phyloP scores from a whole-genome alignment of 2,888 invertebrate species.

The Stictocephala bisonia region DNA sequence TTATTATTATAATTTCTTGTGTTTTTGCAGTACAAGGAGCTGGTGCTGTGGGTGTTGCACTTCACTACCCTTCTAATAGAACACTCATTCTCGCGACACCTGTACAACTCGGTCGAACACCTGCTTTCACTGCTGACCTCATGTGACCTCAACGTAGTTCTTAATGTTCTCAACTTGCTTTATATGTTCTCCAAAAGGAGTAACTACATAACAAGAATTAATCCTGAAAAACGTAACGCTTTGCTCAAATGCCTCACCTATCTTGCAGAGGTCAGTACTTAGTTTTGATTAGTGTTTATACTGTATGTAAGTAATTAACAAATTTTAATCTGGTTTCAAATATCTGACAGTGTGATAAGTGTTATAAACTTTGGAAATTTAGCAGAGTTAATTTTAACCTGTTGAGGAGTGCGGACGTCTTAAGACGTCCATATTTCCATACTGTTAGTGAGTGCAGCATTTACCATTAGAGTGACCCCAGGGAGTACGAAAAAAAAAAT shows the following conservation, averaged over 20 bases:
- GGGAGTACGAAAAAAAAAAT: too few relatives aligned
- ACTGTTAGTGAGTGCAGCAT: too few relatives aligned
- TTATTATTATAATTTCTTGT: not conserved
- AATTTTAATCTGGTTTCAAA: too few relatives aligned
- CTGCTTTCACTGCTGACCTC: constrained; percentile 80
- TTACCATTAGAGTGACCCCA: too few relatives aligned
- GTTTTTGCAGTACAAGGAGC: constrained; percentile 72
- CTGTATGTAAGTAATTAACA: too few relatives aligned
- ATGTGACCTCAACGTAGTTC: constrained; percentile 84
- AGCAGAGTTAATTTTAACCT: too few relatives aligned
- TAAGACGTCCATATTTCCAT: too few relatives aligned
- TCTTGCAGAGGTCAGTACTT: constrained; percentile 81
- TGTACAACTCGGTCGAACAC: constrained; percentile 90
- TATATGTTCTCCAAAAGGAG: constrained; percentile 91
- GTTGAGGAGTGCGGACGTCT: too few relatives aligned
- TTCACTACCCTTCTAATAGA: constrained; percentile 87
- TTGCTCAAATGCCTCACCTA: constrained; percentile 78
- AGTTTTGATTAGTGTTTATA: too few relatives aligned
- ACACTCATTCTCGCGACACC: constrained; percentile 86
- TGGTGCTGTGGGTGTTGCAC: constrained; percentile 79
- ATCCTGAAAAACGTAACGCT: constrained; percentile 76
- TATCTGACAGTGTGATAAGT: too few relatives aligned
- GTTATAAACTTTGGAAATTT: too few relatives aligned
- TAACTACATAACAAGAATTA: constrained; percentile 84
- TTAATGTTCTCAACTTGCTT: constrained; percentile 83